Percentiles rank a stretch among this genome's conserved stretches.
These are phyloP conservation scores for Cynopterus brachyotis DNA, from an alignment of 2,113 vertebrate species.

Conservation along the genomic window DNA sequence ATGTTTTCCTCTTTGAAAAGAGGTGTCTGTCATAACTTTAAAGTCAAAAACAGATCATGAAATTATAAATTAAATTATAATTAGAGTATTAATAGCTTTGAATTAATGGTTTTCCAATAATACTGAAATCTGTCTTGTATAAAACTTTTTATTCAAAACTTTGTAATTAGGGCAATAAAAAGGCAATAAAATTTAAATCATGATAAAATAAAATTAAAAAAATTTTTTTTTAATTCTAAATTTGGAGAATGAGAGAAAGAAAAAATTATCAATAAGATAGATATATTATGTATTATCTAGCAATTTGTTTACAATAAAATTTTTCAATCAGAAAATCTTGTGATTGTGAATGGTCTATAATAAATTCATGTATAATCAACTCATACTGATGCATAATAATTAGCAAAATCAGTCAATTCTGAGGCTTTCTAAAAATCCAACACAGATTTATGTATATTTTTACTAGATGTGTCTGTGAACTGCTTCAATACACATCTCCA, in stretches of 20 bases:
- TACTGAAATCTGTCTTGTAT: not conserved
- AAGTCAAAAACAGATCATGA: not conserved
- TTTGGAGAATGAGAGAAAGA: slow-evolving; percentile 17
- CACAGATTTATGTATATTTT: not conserved
- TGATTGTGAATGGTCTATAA: not conserved
- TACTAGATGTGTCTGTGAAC: not conserved
- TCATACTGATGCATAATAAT: not conserved
- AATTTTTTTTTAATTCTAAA: not conserved
- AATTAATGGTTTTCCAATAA: slow-evolving; percentile 23
- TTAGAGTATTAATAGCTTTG: not conserved
- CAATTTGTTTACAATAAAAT: slow-evolving; percentile 6
- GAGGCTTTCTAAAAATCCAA: not conserved
- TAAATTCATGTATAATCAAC: not conserved
- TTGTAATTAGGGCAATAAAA: not conserved
- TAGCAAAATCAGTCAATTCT: not conserved
- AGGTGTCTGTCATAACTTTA: not conserved
- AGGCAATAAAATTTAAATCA: not conserved
- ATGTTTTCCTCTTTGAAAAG: not conserved
- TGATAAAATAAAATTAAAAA: not conserved
- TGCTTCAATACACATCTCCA: not conserved
- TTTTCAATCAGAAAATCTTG: not conserved
- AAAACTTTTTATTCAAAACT: not conserved
- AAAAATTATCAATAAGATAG: not conserved
- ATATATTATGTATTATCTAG: not conserved
- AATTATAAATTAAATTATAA: not conserved